Base-by-base conservation (phyloP, 2,797 vertebrate species). In the Paratrypauchen microcephalus region DNA sequence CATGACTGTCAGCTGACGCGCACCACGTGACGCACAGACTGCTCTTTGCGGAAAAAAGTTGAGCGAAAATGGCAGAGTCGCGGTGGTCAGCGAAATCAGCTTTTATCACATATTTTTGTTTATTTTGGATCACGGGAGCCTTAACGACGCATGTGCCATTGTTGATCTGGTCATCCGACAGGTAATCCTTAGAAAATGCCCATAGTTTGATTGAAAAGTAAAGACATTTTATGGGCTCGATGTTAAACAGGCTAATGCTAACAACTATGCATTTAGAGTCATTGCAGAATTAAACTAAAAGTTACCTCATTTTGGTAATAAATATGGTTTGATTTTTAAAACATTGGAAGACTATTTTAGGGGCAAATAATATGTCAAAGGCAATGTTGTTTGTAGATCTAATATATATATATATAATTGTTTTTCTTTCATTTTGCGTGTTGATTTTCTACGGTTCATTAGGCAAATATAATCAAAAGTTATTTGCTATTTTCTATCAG, bases 91-190 rank as follows among this genome's bases (percentile, higher is more conserved):
- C 56, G 5, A 1, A 18, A 70, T 55, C 45, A 9, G 30, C 50
- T 13, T 36, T 63, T 26, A 66, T 82, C 77, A 60, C 73, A 12
- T 80, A 80, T 65, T 1, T 78, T 19, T 76, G 71, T 57, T 5
- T 75, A 0, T 5, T 86, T 36, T 70, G 89, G 54, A 62, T 72
- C 0, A 12, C 75, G 0, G 86, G 57, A 19, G 74, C 56, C 39
- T 82, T 77, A 30, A 83, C 80, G 1, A 75, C 92, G 39, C 95
- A 95, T 54, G 95, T 96, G 39, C 95, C 96, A 0, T 81, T 96
- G 62, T 77, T 97, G 6, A 76, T 96, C 60, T 97, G 96, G 96
- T 95, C 93, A 21, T 95, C 79, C 41, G 87, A 92, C 54, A 88
- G 95, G 96, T 96, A 93, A 57, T 45, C 5, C 41, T 45, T 16